Evolutionary conservation across 2,797 vertebrate genomes (phyloP).

Genomic region (Myiothlypis coronata): DNA sequence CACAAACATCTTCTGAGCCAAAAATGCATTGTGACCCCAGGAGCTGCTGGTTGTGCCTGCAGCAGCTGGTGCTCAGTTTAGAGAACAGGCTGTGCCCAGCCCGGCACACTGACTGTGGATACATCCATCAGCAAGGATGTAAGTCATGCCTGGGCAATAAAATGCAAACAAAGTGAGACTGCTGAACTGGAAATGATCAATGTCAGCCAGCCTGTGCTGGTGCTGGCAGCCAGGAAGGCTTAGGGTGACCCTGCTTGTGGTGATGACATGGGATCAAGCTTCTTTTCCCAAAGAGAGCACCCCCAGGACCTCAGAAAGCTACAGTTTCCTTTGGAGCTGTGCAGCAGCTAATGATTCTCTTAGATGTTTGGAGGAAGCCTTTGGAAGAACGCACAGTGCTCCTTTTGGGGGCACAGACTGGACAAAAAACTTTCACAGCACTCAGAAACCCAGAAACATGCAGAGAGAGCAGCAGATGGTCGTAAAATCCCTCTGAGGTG

Average conservation of each 20-base stretch:
- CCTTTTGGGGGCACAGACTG: neutral
- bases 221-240: neutral
- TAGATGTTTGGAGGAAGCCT: neutral
- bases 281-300: neutral
- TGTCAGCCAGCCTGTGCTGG: fast-evolving
- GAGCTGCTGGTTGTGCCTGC: neutral
- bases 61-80: neutral
- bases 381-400: neutral
- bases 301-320: neutral
- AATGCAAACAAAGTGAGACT: neutral
- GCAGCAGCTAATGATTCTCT: neutral
- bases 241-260: neutral
- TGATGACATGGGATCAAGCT: neutral
- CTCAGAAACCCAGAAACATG: neutral
- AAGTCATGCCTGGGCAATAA: neutral
- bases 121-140: neutral
- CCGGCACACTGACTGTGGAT: neutral
- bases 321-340: neutral
- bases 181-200: neutral
- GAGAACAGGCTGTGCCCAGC: neutral
- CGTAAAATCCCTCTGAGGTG: neutral
- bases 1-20: neutral
- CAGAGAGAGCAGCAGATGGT: neutral
- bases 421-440: neutral
- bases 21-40: fast-evolving